Evolutionary conservation across 2,888 invertebrate species (phyloP), one percentile per base, ranked within the genome.

Genomic region (Chloroclystis v-ata): DNA sequence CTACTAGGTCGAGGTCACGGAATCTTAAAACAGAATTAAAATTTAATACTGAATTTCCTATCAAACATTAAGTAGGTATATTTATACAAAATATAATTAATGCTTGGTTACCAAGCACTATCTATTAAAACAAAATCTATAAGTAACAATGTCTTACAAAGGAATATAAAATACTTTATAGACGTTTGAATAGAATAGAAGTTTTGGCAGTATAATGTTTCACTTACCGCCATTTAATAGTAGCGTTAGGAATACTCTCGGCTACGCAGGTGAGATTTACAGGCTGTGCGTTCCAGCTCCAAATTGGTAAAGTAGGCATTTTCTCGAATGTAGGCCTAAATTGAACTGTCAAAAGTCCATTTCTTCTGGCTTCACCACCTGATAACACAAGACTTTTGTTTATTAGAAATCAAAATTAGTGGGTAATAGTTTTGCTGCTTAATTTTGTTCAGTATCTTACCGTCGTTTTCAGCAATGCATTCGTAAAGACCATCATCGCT

Each of bases 201-300:
- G 8, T 8, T 26, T 26, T 6, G 8, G 1, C 26, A 3, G 26
- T 8, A 13, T 6, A 28, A n/a, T n/a, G 6, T 2, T 52, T 35
- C 56, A 69, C 85, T 76, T 86, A 91, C 75, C 90, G 91, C 97
- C 97, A 97, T 68, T 92, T 91, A 60, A 97, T 95, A 5, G 97
- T 97, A 0, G 97, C 97, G 73, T 97, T 97, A 2, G 97, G 97
- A 64, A 97, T 90, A 69, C 92, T 91, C 77, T 95, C 94, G n/a
- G 96, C 96, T 35, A 95, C 89, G 71, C 97, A 97, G 49, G 94
- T 95, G 4, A 97, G 88, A 75, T 97, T 97, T 1, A 94, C 95
- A 1, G 93, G 92, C 61, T 90, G 90, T 29, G 91, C 89, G 38
- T 93, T 92, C 97, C 97, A 97, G 25, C 94, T 94, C 91, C 94